phyloP scores from a whole-genome alignment of 2,888 invertebrate genomes.

The Alloplasta piceator region DNA sequence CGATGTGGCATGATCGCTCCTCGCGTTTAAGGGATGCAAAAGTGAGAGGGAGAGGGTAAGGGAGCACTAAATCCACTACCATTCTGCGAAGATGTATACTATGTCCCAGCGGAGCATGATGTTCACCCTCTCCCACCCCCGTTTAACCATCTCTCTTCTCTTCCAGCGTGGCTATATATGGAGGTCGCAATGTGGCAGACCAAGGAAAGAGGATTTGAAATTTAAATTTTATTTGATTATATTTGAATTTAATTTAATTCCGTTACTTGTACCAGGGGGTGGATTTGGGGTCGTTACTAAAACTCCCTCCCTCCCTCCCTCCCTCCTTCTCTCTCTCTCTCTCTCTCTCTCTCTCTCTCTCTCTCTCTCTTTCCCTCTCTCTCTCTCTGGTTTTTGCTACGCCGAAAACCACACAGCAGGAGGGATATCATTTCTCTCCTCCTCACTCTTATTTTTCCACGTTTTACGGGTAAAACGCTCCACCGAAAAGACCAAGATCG shows the following conservation, averaged over 20 bases:
- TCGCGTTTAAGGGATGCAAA: constrained; percentile 68
- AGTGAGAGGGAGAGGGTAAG: constrained; percentile 49
- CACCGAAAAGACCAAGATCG: constrained; percentile 48
- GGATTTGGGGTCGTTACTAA: constrained; percentile 62
- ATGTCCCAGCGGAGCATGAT: constrained; percentile 52
- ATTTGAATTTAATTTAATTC: constrained; percentile 83
- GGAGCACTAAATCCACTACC: constrained; percentile 60
- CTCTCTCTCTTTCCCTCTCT: constrained; percentile 18
- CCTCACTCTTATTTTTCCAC: constrained; percentile 9
- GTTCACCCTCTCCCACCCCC: constrained; percentile 37
- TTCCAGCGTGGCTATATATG: not conserved
- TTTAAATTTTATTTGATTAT: constrained; percentile 84
- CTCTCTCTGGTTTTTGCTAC: constrained; percentile 9
- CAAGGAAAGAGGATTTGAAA: constrained; percentile 80
- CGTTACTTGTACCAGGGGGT: constrained; percentile 70
- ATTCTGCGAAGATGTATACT: constrained; percentile 55
- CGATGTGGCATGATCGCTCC: constrained; percentile 67
- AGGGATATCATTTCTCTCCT: constrained; percentile 50
- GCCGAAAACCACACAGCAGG: not conserved
- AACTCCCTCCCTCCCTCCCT: constrained; percentile 35
- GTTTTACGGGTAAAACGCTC: constrained; percentile 48
- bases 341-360: constrained; percentile 18
- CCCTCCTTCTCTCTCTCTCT: not conserved
- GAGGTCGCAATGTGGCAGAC: constrained; percentile 65
- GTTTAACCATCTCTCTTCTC: constrained; percentile 13